A percentile compares a stretch with the other conserved stretches of the same genome.
These are phyloP conservation scores for Magallana nippona DNA, from an alignment of 2,888 invertebrate genomes.

Conservation along the genomic window DNA sequence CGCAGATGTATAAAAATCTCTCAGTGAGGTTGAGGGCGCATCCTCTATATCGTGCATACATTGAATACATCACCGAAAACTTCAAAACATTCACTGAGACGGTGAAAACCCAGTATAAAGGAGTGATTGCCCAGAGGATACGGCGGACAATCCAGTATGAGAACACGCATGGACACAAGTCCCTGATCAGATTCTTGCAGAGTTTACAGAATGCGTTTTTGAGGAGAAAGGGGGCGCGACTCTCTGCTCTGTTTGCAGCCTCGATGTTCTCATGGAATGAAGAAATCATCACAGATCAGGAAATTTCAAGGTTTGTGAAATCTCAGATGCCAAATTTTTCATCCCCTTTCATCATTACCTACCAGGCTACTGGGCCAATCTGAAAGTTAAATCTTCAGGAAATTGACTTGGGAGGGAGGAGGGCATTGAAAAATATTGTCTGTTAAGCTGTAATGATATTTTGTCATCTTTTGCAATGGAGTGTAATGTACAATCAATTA, in stretches of 20 bases:
- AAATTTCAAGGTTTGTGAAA: conserved; percentile 65
- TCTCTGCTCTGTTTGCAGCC: conserved; percentile 66
- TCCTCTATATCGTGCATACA: conserved; percentile 8
- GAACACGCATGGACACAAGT: conserved; percentile 17
- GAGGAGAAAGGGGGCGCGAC: conserved; percentile 51
- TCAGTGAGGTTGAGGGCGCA: background rate
- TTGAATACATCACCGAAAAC: conserved; percentile 18
- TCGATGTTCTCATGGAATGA: conserved; percentile 74
- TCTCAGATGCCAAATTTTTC: no score
- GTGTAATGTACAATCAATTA: background rate
- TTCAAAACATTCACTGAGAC: conserved; percentile 10
- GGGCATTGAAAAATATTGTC: background rate
- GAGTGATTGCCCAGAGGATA: conserved; percentile 38
- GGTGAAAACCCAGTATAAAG: conserved; percentile 32
- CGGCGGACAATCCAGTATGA: conserved; percentile 33
- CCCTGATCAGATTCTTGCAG: conserved; percentile 13
- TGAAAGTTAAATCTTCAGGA: background rate
- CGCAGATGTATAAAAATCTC: background rate
- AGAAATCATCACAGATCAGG: conserved; percentile 70
- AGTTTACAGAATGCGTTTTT: conserved; percentile 7
- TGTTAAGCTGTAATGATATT: background rate
- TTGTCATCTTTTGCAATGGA: background rate
- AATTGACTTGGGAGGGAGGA: background rate
- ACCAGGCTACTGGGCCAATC: background rate
- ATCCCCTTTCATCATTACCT: no score